Evolutionary conservation across 2,888 invertebrate species (phyloP), one percentile per base, ranked within the genome.

Genomic region (Torymus tubicola): DNA sequence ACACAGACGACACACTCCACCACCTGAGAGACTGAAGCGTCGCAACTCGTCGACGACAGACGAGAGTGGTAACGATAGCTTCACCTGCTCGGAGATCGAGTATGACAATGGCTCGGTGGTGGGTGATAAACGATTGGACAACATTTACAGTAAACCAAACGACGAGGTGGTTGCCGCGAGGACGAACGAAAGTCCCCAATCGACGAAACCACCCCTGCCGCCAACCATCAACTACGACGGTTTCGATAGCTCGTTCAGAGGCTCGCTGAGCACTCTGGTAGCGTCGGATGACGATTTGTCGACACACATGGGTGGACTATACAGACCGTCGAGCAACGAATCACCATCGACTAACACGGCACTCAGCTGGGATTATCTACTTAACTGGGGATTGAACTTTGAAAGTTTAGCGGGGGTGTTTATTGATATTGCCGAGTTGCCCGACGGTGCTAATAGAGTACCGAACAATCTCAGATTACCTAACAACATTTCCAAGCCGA

Each of bases 81-180:
- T 99, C 92, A 99, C 98, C 13, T 99, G 98, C 92, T 98, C 98
- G 0, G 98, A 98, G 92, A 98, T 98, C 89, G 99, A 99, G 91
- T 98, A 98, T 90, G 98, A 98, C 88, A 97, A 97, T 89, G 96
- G 96, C 87, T 96, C 96, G 87, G 92, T 96, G 83, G 95, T 94
- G 75, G 96, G 96, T 16, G 96, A 96, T 88, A 96, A 96, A 88
- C 92, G 94, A 81, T 93, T 92, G 65, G 94, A 94, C 85, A 93
- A 94, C 87, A 92, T 93, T 76, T 93, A 93, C 86, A 92, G 92
- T 53, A 93, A 93, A 85, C 90, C 89, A 24, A 92, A 93, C 79
- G 94, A 94, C 85, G 85, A 88, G 60, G 86, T 87, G 60, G 86
- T 87, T n/a, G 83, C 86, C 0, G 84, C 88, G 57, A 85, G 87